A percentile compares a stretch with the other conserved stretches of the same genome.
phyloP scores from a whole-genome alignment of 2,888 invertebrate genomes.

The Drosophila monieri region DNA sequence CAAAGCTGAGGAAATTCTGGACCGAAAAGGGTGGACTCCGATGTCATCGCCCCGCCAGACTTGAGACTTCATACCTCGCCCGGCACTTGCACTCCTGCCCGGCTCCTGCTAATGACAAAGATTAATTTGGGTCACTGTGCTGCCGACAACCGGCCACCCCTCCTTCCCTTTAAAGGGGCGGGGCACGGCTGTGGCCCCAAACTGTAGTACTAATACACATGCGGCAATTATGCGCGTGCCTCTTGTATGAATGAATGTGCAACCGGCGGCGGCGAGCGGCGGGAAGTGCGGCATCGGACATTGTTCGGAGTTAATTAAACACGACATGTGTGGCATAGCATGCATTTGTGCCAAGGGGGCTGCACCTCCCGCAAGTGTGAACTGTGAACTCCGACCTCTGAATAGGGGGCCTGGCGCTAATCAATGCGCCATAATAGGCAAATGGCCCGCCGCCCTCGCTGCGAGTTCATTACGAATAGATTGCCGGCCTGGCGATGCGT shows the following conservation, averaged over 20 bases:
- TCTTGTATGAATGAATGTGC: constrained; percentile 42
- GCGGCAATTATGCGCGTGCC: constrained; percentile 59
- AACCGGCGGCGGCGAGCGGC: constrained; percentile 24
- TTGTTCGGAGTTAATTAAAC: constrained; percentile 81
- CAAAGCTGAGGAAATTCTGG: constrained; percentile 31
- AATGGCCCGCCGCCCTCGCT: constrained; percentile 51
- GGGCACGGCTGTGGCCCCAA: constrained; percentile 3
- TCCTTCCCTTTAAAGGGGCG: not conserved
- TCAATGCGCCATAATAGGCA: constrained; percentile 76
- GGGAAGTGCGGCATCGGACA: constrained; percentile 52
- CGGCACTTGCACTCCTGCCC: constrained; percentile 55
- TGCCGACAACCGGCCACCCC: constrained; percentile 15
- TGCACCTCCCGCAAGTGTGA: constrained; percentile 66
- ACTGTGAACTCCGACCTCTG: constrained; percentile 38
- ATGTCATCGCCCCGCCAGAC: constrained; percentile 38
- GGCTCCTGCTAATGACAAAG: constrained; percentile 75
- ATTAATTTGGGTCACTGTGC: constrained; percentile 80
- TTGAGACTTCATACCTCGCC: constrained; percentile 39
- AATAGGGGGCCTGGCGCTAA: constrained; percentile 53
- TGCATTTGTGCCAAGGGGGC: constrained; percentile 55
- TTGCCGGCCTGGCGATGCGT: constrained; percentile 59
- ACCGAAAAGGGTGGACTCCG: not conserved
- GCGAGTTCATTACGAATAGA: constrained; percentile 65
- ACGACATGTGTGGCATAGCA: constrained; percentile 77
- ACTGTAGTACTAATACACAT: constrained; percentile 14